Base-by-base conservation (phyloP, 1,140 invertebrate species). In the Dolichoris vasculosae region DNA sequence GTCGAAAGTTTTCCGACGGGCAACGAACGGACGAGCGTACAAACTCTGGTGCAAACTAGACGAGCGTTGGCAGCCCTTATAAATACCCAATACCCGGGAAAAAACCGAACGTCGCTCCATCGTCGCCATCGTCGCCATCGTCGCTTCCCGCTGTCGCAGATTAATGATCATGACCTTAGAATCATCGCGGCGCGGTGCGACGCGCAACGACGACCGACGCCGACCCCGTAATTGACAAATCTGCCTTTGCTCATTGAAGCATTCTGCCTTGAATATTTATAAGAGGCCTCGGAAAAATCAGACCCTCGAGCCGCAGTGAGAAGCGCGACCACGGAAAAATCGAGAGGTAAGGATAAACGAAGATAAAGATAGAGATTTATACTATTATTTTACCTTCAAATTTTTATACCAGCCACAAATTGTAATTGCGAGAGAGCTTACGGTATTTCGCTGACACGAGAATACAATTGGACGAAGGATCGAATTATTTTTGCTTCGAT, bases 91-190 rank as follows among this genome's bases (percentile, higher is more conserved):
- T 2, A 46, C 46, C 26, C 75, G 3, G 64, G 63, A 7, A 7
- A 23, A 7, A 23, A 30, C 13, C 13, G 32, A 7, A 4, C 69
- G 35, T 75, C 40, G 63, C 4, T 75, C 40, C 11, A 7, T 67
- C 63, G n/a, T n/a, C n/a, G n/a, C n/a, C n/a, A n/a, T n/a, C n/a
- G n/a, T n/a, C n/a, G n/a, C n/a, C n/a, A n/a, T n/a, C n/a, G 77
- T 46, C 32, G 8, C 46, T 32, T 51, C 26, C 30, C 32, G 30
- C 26, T 40, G 78, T 17, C 46, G 23, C 26, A 43, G 78, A 85
- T 77, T 82, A 55, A 85, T 85, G 84, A 85, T 85, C 84, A 64
- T 85, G 84, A 85, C 78, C 84, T 85, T 75, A 75, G 69, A 85
- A 59, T 80, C 59, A 73, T 73, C 38, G 71, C 82, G 71, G 26